Evolutionary conservation across 2,113 vertebrate genomes (phyloP), one percentile per base, ranked within the genome.

Genomic region (Phoenicopterus ruber): DNA sequence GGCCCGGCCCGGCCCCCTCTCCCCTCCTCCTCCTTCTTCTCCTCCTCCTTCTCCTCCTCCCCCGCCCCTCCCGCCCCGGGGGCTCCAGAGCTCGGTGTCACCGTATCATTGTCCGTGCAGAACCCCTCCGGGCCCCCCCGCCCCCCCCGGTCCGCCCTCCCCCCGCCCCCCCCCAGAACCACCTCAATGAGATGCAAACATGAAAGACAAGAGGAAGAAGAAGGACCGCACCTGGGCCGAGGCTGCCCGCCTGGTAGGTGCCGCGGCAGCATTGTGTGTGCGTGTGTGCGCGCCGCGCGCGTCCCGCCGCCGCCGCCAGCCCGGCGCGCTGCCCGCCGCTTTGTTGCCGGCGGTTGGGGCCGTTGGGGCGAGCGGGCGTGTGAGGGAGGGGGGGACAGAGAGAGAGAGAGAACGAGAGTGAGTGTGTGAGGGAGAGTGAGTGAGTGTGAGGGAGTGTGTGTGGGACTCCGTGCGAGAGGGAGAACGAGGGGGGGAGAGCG

Each of bases 141-240:
- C 79, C 67, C 89, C 89, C 89, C 67, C 85, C 91, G 71, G 21
- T 71, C 74, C 85, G 58, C 87, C 93, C 94, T 42, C 93, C 79
- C 88, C 81, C 93, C 66, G 66, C n/a, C 92, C 91, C 71, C 94
- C 59, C 96, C 73, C 72, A 46, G 92, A 94, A 95, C 97, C 97
- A 97, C 97, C 95, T 97, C 98, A 97, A 98, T 98, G 98, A 98
- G 97, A 98, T 98, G 98, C 98, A 97, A 98, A 98, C 98, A 98
- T 98, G 98, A 98, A 98, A 98, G 98, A 98, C 98, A 98, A 98
- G 98, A 98, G 98, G 98, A 98, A 98, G 98, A 98, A 98, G 98
- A 98, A 98, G 98, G 98, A 98, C 98, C 98, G 98, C 98, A 98
- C 98, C 98, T 98, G 98, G 98, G 98, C 98, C 98, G 98, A 98